A percentile compares a stretch with the other conserved stretches of the same genome.
Conservation (phyloP, 2,888 invertebrate genomes). For the Rhogogaster chlorosoma region DNA sequence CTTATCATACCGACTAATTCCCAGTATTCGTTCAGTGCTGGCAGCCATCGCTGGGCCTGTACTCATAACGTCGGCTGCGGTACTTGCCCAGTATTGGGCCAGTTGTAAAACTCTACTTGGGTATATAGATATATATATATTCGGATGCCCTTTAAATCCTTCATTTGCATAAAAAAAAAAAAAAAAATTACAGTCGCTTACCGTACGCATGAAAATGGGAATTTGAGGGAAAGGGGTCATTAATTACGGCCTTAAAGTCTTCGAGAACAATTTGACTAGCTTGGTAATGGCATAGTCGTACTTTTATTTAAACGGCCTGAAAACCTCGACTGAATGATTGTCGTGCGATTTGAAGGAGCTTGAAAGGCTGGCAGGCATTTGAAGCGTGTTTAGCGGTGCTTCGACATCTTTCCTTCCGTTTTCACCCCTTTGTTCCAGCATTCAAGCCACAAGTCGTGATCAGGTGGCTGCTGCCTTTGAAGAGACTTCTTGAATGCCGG, state of each 20-base stretch:
- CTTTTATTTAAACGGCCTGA: constrained; percentile 21
- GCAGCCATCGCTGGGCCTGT: too few species aligned
- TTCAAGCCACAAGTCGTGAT: constrained; percentile 10
- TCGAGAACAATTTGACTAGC: background rate
- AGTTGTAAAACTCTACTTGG: too few species aligned
- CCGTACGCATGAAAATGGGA: background rate
- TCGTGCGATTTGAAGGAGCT: background rate
- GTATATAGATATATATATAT: too few species aligned
- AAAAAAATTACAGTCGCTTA: background rate
- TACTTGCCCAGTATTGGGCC: too few species aligned
- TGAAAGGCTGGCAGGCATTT: background rate
- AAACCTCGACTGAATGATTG: constrained; percentile 15
- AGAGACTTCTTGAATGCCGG: background rate
- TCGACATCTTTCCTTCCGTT: background rate
- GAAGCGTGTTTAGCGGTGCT: constrained; percentile 13
- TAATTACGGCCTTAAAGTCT: background rate
- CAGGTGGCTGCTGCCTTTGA: background rate
- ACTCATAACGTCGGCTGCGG: too few species aligned
- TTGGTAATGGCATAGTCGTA: background rate
- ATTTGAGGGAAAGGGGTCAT: background rate
- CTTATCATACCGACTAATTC: too few species aligned
- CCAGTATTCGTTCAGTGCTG: too few species aligned
- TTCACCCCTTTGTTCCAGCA: background rate
- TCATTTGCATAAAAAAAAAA: background rate
- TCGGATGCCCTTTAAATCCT: too few species aligned